A percentile compares a stretch with the other conserved stretches of the same genome.
phyloP scores from a whole-genome alignment of 2,113 vertebrate genomes.

The Probosciger aterrimus region DNA sequence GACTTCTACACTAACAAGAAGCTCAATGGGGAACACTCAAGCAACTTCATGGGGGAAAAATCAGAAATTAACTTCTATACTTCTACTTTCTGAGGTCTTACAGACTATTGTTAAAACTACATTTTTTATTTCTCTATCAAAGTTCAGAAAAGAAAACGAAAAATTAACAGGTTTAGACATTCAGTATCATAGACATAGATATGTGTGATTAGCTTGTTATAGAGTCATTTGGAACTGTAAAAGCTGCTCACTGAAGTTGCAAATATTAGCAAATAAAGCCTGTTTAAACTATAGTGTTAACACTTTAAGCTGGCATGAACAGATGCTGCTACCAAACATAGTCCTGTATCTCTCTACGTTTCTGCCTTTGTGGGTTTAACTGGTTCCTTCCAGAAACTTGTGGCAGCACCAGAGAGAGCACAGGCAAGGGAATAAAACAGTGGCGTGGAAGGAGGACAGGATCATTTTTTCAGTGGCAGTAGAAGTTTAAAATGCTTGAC shows the following conservation, averaged over 20 bases:
- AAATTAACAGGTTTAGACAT: not conserved
- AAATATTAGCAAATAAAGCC: slow-evolving; percentile 36
- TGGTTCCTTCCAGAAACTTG: not conserved
- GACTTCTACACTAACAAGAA: not conserved
- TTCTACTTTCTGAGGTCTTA: not conserved
- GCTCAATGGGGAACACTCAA: not conserved
- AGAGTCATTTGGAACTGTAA: not conserved
- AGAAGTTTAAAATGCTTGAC: not conserved
- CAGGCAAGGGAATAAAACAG: not conserved
- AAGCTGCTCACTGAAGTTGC: not conserved
- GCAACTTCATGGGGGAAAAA: not conserved
- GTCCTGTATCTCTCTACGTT: not conserved
- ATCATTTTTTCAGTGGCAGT: not conserved
- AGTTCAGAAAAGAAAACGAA: not conserved
- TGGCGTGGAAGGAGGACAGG: not conserved
- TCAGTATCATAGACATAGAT: not conserved
- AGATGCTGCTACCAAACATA: slow-evolving; percentile 3
- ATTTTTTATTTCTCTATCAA: not conserved
- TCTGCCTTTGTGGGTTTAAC: not conserved
- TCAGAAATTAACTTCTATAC: not conserved
- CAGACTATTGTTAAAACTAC: not conserved
- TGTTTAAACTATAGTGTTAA: slow-evolving; percentile 9
- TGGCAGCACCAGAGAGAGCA: not conserved
- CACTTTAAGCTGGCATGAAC: not conserved
- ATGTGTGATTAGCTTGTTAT: not conserved